Percentiles rank a stretch among this genome's conserved stretches.
phyloP scores from a whole-genome alignment of 2,797 vertebrate species.

The Hypotaenidia okinawae region DNA sequence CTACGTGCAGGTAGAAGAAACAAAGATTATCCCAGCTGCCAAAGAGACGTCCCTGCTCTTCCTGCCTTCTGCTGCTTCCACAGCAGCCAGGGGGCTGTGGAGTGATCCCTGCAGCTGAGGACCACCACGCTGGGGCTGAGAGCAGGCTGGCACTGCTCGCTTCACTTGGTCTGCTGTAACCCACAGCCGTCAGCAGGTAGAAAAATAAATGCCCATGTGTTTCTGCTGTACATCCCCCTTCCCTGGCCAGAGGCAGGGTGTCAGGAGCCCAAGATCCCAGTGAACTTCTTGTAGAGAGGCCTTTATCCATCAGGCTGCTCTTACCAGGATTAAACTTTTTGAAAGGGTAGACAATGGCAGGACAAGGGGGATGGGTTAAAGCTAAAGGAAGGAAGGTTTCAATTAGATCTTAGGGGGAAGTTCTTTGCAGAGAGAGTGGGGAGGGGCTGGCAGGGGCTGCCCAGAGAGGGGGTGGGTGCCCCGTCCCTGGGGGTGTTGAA shows the following conservation, averaged over 20 bases:
- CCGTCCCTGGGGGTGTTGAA: too few species aligned
- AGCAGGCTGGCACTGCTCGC: neutral
- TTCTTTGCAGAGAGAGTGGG: too few species aligned
- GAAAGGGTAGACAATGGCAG: too few species aligned
- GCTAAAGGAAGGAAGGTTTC: too few species aligned
- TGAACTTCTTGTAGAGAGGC: neutral
- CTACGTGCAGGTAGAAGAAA: neutral
- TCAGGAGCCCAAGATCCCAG: neutral
- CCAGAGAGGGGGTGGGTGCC: too few species aligned
- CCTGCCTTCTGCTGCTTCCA: neutral
- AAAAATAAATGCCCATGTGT: neutral
- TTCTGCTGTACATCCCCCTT: neutral
- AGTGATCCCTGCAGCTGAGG: fast-evolving
- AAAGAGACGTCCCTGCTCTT: neutral
- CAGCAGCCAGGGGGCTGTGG: neutral
- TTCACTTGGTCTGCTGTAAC: neutral
- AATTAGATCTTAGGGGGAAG: too few species aligned
- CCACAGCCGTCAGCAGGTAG: neutral
- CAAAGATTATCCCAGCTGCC: neutral
- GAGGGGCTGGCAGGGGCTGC: too few species aligned
- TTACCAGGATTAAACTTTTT: too few species aligned
- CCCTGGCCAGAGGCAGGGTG: neutral
- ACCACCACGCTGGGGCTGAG: fast-evolving
- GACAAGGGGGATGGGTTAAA: too few species aligned
- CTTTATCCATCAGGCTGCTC: neutral